Percentiles rank a stretch among this genome's conserved stretches.
Conservation (phyloP, 2,113 vertebrate genomes). For the Sylvia atricapilla region DNA sequence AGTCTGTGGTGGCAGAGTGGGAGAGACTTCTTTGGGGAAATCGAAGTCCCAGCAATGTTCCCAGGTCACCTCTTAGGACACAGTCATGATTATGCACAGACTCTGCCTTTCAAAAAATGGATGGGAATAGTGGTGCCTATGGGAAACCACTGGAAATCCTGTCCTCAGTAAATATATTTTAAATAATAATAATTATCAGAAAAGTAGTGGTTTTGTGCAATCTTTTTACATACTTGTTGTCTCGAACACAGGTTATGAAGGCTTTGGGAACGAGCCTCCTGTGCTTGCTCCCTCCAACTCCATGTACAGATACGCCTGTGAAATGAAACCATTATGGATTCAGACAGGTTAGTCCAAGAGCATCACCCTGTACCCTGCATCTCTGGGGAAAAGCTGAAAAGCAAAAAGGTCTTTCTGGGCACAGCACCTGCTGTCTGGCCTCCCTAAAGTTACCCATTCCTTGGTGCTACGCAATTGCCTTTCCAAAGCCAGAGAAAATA, state of each 20-base stretch:
- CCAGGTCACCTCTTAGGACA: background rate
- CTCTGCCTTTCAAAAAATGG: background rate
- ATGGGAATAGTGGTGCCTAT: background rate
- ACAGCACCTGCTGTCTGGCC: background rate
- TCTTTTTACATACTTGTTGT: background rate
- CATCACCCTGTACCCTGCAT: rapidly evolving
- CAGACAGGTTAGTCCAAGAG: background rate
- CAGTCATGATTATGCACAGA: background rate
- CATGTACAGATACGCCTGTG: background rate
- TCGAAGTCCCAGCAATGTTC: background rate
- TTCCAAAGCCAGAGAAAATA: background rate
- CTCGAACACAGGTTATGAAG: background rate
- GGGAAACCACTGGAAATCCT: background rate
- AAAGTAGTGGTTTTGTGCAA: background rate
- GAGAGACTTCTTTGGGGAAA: background rate
- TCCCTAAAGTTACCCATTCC: background rate
- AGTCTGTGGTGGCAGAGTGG: background rate
- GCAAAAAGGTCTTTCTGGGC: background rate
- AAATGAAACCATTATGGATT: background rate
- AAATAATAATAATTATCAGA: background rate
- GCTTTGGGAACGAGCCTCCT: background rate
- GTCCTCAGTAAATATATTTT: background rate
- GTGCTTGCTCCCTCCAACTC: background rate
- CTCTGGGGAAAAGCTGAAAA: background rate
- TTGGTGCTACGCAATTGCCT: background rate